Percentiles rank a stretch among this genome's conserved stretches.
Conservation (phyloP, 2,888 invertebrate genomes). For the Enchytraeus crypticus region DNA sequence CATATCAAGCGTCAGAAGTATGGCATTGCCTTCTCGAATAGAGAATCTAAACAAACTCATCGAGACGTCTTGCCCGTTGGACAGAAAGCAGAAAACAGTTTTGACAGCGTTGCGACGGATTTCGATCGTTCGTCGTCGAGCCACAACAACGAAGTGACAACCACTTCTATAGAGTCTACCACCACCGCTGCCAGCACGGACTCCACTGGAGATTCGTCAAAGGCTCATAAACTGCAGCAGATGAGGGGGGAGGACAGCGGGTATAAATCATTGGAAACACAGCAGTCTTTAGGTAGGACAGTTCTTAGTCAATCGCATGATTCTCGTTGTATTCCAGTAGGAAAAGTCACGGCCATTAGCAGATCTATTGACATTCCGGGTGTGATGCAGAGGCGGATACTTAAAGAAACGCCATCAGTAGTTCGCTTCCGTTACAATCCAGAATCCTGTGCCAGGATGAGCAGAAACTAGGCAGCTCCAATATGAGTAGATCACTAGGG, state of each 20-base stretch:
- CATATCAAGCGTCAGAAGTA: neutral
- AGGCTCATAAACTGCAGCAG: slow-evolving; percentile 46
- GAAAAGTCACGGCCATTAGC: too few species aligned
- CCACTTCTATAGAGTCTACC: slow-evolving; percentile 51
- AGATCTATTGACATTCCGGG: too few species aligned
- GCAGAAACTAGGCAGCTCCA: too few species aligned
- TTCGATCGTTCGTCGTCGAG: slow-evolving; percentile 51
- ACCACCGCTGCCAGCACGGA: slow-evolving; percentile 49
- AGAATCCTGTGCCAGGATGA: too few species aligned
- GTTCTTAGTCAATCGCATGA: too few species aligned
- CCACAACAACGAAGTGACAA: slow-evolving; percentile 49
- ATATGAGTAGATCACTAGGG: too few species aligned
- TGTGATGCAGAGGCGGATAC: too few species aligned
- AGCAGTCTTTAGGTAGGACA: slow-evolving; percentile 14
- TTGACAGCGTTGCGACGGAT: slow-evolving; percentile 51
- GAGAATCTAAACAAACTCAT: too few species aligned
- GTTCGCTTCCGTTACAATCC: too few species aligned
- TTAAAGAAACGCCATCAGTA: too few species aligned
- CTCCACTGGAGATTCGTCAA: slow-evolving; percentile 48
- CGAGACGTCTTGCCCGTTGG: too few species aligned
- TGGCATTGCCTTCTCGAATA: slow-evolving; percentile 1
- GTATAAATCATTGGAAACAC: slow-evolving; percentile 51
- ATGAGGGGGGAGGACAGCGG: slow-evolving; percentile 26
- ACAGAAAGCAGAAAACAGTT: slow-evolving; percentile 46
- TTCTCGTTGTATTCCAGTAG: too few species aligned